Evolutionary conservation across 2,888 invertebrate genomes (phyloP).

Genomic region (Neoitamus cyanurus): DNA sequence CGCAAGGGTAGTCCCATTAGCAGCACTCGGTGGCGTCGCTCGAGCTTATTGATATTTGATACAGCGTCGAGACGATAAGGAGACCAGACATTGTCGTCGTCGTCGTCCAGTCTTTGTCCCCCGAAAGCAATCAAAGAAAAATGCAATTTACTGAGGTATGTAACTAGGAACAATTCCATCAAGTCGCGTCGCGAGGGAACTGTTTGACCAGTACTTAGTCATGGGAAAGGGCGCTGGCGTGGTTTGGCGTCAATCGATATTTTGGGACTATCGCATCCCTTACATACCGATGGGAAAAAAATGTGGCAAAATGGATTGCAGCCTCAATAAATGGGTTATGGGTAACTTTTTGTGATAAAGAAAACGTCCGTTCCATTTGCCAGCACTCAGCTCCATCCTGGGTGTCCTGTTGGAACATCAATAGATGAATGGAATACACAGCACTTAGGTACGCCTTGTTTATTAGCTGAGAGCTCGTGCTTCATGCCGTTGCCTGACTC

Average conservation of each 20-base stretch:
- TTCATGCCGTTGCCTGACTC: neutral
- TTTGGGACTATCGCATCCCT: neutral
- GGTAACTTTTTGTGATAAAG: neutral
- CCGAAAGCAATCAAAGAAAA: constrained; percentile 1
- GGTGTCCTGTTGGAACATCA: neutral
- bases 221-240: neutral
- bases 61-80: neutral
- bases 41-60: constrained; percentile 12
- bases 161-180: neutral
- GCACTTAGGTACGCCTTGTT: neutral
- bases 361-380: neutral
- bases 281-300: neutral
- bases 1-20: neutral
- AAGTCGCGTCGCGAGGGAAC: neutral
- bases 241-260: neutral
- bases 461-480: neutral
- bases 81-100: neutral
- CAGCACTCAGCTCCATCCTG: neutral
- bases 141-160: neutral
- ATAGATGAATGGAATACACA: neutral
- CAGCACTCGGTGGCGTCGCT: neutral
- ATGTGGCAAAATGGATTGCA: neutral
- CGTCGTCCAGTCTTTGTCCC: neutral
- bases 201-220: neutral
- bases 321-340: neutral